A percentile compares a stretch with the other conserved stretches of the same genome.
phyloP scores from a whole-genome alignment of 2,888 invertebrate genomes.

The Microctonus aethiopoides region DNA sequence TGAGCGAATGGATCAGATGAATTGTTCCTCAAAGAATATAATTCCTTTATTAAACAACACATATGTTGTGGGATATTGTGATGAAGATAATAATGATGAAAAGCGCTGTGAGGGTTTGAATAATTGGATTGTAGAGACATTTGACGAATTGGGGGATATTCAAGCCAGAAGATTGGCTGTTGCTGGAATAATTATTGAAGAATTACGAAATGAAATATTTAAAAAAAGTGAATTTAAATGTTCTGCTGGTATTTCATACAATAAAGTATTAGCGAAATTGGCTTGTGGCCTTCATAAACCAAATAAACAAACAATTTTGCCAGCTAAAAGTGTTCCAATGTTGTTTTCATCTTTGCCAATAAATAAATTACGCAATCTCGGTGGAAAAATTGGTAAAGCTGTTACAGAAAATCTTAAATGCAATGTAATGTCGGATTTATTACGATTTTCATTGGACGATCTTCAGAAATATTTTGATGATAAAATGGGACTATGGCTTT shows the following conservation, averaged over 20 bases:
- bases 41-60: slow-evolving; percentile 48
- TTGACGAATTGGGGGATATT: slow-evolving; percentile 56
- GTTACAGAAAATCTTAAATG: slow-evolving; percentile 80
- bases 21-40: background rate
- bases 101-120: slow-evolving; percentile 67
- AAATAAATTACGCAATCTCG: slow-evolving; percentile 88
- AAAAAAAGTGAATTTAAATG: slow-evolving; percentile 88
- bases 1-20: slow-evolving; percentile 45
- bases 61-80: slow-evolving; percentile 67
- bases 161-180: slow-evolving; percentile 78
- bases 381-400: slow-evolving; percentile 92
- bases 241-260: slow-evolving; percentile 96
- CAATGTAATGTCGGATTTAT: slow-evolving; percentile 83
- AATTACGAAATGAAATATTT: slow-evolving; percentile 86
- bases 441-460: slow-evolving; percentile 76
- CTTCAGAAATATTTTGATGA: slow-evolving; percentile 82
- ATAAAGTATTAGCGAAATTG: slow-evolving; percentile 92
- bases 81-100: slow-evolving; percentile 61
- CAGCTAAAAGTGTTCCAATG: slow-evolving; percentile 73
- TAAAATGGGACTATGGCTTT: slow-evolving; percentile 90
- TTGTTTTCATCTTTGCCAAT: slow-evolving; percentile 76
- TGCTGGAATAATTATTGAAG: slow-evolving; percentile 87
- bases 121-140: slow-evolving; percentile 52
- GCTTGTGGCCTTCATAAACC: slow-evolving; percentile 94
- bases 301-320: slow-evolving; percentile 91